Base-by-base conservation (phyloP, 2,113 vertebrate genomes). In the Lates calcarifer region DNA sequence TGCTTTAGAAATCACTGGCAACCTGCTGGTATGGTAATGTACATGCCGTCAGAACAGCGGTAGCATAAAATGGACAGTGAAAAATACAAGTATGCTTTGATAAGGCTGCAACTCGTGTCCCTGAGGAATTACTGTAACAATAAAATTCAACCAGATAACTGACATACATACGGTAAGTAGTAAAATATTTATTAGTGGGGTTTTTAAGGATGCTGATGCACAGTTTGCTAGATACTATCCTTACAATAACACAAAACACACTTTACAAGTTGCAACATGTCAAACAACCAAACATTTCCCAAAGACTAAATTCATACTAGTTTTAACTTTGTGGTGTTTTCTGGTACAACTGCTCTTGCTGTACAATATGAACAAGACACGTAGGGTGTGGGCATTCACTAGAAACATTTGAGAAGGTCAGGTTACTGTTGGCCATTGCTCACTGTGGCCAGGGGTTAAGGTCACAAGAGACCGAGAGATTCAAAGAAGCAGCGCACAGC, bases 1-100 rank as follows among this genome's bases (percentile, higher is more conserved):
- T 84, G 85, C 85, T 92, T 88, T 79, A 84, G 89, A 88, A 91
- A 90, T 83, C 79, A 82, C 74, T 62, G 53, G 71, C 79, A 89
- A 61, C 78, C 81, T 82, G 83, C 87, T 87, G 85, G 75, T 82
- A 55, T 69, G 63, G 74, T 84, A 87, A 90, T 89, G 77, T 79
- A 77, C 84, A 87, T 65, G 71, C 71, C 72, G 65, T 66, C 64
- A 81, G 82, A 86, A 64, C 45, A 70, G 66, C 18, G 0, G 55
- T 17, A 80, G 79, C 70, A 68, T 57, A 85, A 89, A 89, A 90
- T 68, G 70, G 62, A 82, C 76, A 81, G 88, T 89, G 86, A 88
- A 87, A 90, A 88, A 81, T 76, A 77, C 60, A 89, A 84, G 79
- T 66, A 45, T 51, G 45, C 68, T 76, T 86, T 69, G 33, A 57